These are phyloP conservation scores for Crematogaster levior DNA, from an alignment of 2,888 invertebrate species.

Conservation along the genomic window DNA sequence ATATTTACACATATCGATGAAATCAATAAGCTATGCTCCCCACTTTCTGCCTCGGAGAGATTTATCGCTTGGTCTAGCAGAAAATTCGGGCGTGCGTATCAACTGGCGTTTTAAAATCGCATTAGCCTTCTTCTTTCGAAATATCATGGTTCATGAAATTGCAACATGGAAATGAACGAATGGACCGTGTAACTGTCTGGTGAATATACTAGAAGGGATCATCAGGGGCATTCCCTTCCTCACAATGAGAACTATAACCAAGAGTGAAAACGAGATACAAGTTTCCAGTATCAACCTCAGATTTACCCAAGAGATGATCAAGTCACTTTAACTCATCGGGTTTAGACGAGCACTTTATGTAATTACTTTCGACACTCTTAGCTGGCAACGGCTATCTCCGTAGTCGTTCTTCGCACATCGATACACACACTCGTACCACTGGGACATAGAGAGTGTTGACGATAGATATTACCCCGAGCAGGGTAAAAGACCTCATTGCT, in stretches of 20 bases:
- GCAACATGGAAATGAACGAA: conserved; percentile 1
- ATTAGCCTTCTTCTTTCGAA: conserved; percentile 1
- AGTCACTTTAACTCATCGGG: conserved; percentile 61
- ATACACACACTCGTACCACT: background rate
- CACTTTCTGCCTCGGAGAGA: background rate
- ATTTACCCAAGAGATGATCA: background rate
- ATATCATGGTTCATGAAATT: background rate
- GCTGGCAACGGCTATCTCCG: background rate
- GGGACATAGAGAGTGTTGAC: background rate
- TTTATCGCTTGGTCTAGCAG: conserved; percentile 47
- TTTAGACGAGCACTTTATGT: conserved; percentile 73
- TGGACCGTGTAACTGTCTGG: conserved; percentile 3
- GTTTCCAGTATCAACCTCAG: background rate
- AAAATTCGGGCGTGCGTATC: conserved; percentile 45
- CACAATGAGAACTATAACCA: background rate
- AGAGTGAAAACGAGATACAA: background rate
- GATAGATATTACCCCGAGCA: background rate
- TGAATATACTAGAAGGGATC: conserved; percentile 1
- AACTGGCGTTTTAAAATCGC: conserved; percentile 32
- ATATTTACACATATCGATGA: conserved; percentile 54
- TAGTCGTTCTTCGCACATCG: background rate
- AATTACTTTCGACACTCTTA: conserved; percentile 76
- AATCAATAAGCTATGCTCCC: conserved; percentile 3
- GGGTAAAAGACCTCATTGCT: conserved; percentile 13
- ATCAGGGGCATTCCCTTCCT: too few species aligned